Evolutionary conservation across 1,140 invertebrate genomes (phyloP), one percentile per base, ranked within the genome.

Genomic region (Latrodectus geometricus): DNA sequence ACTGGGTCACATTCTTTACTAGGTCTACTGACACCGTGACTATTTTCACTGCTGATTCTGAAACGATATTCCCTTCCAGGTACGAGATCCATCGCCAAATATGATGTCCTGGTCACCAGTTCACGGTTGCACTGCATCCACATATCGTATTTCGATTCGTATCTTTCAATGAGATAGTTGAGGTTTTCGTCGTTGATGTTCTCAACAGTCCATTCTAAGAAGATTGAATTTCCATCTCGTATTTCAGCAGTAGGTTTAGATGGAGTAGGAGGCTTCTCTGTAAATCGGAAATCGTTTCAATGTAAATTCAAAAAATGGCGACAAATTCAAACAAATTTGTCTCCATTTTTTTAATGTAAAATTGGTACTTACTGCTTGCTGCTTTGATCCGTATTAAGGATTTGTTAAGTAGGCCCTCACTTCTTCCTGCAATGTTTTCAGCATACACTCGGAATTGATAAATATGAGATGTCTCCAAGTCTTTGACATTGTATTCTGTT

Each of bases 391-490:
- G 73, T 0, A 90, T 87, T 2, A 89, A 88, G n/a, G 83, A 88
- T 20, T 88, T 89, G 9, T 90, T 91, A 61, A 92, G 90, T 9
- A 93, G 88, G 20, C 92, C 92, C 74, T 93, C 91, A 21, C 88
- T 90, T 79, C 91, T 88, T 23, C 93, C 93, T 65, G 92, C 91
- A 74, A 92, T 93, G 88, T 94, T 94, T 84, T 93, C 92, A 78
- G 93, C 93, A 88, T 92, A 92, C 8, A 94, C 91, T 54, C 93
- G 89, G 90, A 94, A 94, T 87, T 93, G 92, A 88, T 94, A 94
- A 50, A 92, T 90, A 50, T 91, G 89, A 82, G 93, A 92, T 20
- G 92, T 91, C 80, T 92, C 91, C 65, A 94, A 90, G 48, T 91
- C 91, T 79, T 91, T 91, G 66, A 94, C 49, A 0, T 87, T 17